These are phyloP conservation scores for Picus viridis DNA, from an alignment of 2,797 vertebrate species.

Conservation along the genomic window DNA sequence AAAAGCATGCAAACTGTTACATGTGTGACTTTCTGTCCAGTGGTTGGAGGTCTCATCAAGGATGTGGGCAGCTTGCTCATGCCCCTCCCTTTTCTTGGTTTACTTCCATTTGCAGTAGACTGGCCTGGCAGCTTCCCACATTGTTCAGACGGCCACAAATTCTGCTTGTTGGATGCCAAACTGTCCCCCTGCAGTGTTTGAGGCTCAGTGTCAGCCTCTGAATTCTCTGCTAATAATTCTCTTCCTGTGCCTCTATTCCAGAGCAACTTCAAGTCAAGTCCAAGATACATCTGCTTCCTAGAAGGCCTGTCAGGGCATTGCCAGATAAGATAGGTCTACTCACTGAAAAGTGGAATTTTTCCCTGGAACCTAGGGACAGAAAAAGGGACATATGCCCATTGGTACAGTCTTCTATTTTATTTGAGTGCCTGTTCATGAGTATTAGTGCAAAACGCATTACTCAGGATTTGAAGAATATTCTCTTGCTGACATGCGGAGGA, in stretches of 20 bases:
- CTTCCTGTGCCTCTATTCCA: background rate
- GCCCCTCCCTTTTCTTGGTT: background rate
- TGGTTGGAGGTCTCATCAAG: background rate
- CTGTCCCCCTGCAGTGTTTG: background rate
- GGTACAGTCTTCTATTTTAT: background rate
- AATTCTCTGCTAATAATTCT: constrained; percentile 7
- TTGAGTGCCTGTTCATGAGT: background rate
- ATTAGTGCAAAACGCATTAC: background rate
- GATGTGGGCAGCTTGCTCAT: background rate
- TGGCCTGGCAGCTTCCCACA: background rate
- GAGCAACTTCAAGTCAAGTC: background rate
- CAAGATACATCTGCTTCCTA: background rate
- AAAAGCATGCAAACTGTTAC: background rate
- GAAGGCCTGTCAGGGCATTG: background rate
- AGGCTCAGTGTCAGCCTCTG: background rate
- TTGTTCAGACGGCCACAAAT: background rate
- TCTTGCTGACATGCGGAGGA: background rate
- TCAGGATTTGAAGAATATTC: background rate
- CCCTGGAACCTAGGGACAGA: background rate
- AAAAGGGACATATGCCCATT: background rate
- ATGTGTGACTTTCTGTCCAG: background rate
- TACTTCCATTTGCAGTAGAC: background rate
- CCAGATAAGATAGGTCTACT: background rate
- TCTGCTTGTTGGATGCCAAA: background rate
- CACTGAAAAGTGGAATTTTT: background rate